Evolutionary conservation across 2,113 vertebrate species (phyloP).

Genomic region (Pao palembangensis): DNA sequence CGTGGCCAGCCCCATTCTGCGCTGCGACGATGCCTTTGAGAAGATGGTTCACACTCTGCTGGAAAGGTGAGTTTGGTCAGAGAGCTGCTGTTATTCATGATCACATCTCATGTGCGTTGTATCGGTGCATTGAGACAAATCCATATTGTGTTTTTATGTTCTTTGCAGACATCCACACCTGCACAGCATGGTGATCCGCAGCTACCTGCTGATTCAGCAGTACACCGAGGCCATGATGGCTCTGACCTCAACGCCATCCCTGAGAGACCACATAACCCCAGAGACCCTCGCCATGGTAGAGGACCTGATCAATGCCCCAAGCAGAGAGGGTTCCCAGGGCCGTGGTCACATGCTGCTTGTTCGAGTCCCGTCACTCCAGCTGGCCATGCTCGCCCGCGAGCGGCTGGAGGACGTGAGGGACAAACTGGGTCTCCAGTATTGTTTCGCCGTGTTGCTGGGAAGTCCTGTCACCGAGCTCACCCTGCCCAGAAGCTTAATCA

Average conservation of each 20-base stretch:
- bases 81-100: background rate
- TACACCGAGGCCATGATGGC: constrained; percentile 97
- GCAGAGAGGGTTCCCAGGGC: constrained; percentile 80
- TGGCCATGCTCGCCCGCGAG: constrained; percentile 93
- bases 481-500: constrained; percentile 81
- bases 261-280: constrained; percentile 91
- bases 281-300: constrained; percentile 96
- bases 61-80: constrained; percentile 80
- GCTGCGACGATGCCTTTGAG: constrained; percentile 96
- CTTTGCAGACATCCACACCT: constrained; percentile 86
- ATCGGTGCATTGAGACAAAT: background rate
- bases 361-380: constrained; percentile 91
- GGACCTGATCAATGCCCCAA: constrained; percentile 85
- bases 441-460: constrained; percentile 93
- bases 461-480: constrained; percentile 85
- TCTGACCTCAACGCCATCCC: constrained; percentile 84
- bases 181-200: constrained; percentile 97
- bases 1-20: constrained; percentile 90
- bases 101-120: background rate
- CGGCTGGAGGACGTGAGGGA: constrained; percentile 90
- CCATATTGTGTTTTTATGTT: background rate
- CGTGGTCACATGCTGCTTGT: constrained; percentile 94
- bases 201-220: constrained; percentile 98
- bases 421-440: constrained; percentile 89
- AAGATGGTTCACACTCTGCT: constrained; percentile 93